Evolutionary conservation across 2,797 vertebrate species (phyloP).

Genomic region (Ctenochaetus hawaiiensis): DNA sequence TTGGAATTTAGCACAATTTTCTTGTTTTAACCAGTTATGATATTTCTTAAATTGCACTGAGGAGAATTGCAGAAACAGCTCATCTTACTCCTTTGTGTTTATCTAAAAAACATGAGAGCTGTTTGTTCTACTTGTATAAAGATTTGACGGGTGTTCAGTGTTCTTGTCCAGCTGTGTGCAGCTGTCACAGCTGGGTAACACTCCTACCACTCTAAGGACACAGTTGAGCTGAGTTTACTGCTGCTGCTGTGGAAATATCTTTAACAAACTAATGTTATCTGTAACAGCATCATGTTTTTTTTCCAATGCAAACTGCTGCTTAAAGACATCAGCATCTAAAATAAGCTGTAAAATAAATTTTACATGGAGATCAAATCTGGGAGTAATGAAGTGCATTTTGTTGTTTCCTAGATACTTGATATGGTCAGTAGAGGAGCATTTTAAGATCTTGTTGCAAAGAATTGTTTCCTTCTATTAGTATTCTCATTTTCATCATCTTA

Average conservation of each 20-base stretch:
- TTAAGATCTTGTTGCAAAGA: not conserved
- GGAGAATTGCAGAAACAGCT: not conserved
- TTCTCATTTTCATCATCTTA: not conserved
- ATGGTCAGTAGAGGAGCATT: not conserved
- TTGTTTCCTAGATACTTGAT: not conserved
- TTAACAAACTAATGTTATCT: conserved; percentile 13
- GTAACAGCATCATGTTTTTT: not conserved
- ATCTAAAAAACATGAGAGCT: conserved; percentile 1
- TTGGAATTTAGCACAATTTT: not conserved
- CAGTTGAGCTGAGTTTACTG: conserved; percentile 28
- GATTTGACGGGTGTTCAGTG: not conserved
- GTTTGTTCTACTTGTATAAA: conserved; percentile 1
- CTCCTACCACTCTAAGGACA: not conserved
- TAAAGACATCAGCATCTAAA: not conserved
- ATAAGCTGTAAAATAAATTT: not conserved
- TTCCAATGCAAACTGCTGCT: not conserved
- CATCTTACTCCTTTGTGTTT: conserved; percentile 1
- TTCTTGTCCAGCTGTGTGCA: conserved; percentile 44
- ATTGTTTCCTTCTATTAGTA: not conserved
- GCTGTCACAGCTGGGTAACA: conserved; percentile 46
- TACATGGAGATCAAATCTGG: not conserved
- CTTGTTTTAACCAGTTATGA: not conserved
- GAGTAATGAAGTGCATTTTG: not conserved
- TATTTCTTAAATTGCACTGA: not conserved
- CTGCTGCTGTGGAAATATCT: conserved; percentile 17